These are phyloP conservation scores for Numenius arquata DNA, from an alignment of 2,113 vertebrate genomes.

Conservation along the genomic window DNA sequence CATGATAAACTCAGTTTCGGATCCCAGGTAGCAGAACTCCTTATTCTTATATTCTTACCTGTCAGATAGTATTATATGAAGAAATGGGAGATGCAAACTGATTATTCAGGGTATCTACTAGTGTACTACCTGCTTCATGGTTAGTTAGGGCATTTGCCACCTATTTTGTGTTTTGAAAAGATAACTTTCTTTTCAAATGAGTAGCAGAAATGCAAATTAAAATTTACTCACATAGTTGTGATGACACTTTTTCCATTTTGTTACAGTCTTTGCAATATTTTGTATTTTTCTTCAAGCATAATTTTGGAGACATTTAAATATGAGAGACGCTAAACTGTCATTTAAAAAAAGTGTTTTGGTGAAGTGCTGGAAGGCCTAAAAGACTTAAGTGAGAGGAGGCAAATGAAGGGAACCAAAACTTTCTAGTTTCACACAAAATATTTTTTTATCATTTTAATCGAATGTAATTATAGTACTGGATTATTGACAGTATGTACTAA, in stretches of 20 bases:
- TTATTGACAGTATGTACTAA: background rate
- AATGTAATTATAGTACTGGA: background rate
- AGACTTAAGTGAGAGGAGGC: background rate
- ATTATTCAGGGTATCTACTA: background rate
- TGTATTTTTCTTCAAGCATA: conserved; percentile 62
- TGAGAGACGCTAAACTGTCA: conserved; percentile 50
- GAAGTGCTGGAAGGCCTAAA: conserved; percentile 42
- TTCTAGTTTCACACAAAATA: conserved; percentile 27
- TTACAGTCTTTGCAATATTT: conserved; percentile 51
- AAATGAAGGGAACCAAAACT: conserved; percentile 43
- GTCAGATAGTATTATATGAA: background rate
- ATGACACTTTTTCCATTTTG: conserved; percentile 58
- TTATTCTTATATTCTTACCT: background rate
- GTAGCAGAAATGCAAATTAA: conserved; percentile 51
- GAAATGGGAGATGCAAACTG: background rate
- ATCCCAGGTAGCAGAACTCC: background rate
- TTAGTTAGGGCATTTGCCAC: background rate
- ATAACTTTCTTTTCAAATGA: conserved; percentile 35
- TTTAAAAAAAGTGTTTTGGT: conserved; percentile 50
- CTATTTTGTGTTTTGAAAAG: conserved; percentile 25
- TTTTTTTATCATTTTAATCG: conserved; percentile 24
- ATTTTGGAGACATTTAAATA: conserved; percentile 54
- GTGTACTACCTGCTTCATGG: background rate
- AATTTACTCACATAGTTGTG: conserved; percentile 45
- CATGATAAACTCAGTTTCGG: background rate